Conservation (phyloP, 2,888 invertebrate species). For the Norana najaformis region DNA sequence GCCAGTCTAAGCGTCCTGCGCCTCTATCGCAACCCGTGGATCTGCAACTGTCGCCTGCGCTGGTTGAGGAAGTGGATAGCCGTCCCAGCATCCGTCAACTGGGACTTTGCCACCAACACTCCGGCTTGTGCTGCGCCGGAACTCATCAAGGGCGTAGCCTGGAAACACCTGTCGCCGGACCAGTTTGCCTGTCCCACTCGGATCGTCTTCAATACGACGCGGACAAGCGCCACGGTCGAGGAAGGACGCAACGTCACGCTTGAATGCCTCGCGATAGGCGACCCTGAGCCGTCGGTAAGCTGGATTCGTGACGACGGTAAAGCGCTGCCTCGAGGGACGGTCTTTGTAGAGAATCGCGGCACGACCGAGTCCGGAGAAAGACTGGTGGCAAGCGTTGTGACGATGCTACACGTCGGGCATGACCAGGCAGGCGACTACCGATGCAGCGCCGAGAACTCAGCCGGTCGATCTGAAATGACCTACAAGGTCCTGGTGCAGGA, state of each 20-base stretch:
- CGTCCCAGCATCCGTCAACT: constrained; percentile 33
- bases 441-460: constrained; percentile 41
- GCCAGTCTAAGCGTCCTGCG: constrained; percentile 40
- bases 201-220: constrained; percentile 36
- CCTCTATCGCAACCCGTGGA: constrained; percentile 44
- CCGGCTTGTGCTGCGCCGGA: constrained; percentile 40
- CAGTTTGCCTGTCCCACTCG: constrained; percentile 43
- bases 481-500: constrained; percentile 38
- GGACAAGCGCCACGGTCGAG: constrained; percentile 35
- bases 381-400: constrained; percentile 35
- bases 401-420: constrained; percentile 29
- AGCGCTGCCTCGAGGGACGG: background rate
- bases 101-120: constrained; percentile 43
- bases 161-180: constrained; percentile 39
- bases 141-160: constrained; percentile 36
- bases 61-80: constrained; percentile 42
- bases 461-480: constrained; percentile 40
- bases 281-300: constrained; percentile 40
- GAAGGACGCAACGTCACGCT: constrained; percentile 41
- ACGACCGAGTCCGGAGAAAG: background rate
- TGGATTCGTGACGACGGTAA: constrained; percentile 35
- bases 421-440: constrained; percentile 38
- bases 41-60: constrained; percentile 44
- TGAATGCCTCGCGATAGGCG: constrained; percentile 41
- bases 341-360: background rate